Conservation (phyloP, 2,113 vertebrate genomes). For the Pelodiscus sinensis region DNA sequence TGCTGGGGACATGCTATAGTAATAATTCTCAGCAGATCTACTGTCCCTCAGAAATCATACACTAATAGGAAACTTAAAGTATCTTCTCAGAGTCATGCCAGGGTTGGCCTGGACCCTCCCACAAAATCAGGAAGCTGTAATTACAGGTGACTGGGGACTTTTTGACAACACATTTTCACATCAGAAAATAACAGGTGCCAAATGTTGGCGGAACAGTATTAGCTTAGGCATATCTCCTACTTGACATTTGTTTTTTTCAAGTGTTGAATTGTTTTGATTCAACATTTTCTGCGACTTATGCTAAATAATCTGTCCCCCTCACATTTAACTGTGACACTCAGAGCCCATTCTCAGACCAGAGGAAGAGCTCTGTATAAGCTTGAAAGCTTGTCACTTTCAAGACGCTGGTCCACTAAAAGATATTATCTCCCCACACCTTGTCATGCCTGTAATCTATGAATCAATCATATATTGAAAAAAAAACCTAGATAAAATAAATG, state of each 20-base stretch:
- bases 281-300: neutral
- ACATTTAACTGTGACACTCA: neutral
- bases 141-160: neutral
- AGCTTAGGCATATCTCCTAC: neutral
- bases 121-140: neutral
- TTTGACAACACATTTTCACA: neutral
- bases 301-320: neutral
- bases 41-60: neutral
- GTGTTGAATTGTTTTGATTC: neutral
- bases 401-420: neutral
- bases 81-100: neutral
- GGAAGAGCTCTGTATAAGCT: neutral
- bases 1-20: neutral
- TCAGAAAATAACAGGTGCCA: neutral
- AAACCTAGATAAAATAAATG: neutral
- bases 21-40: neutral
- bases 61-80: neutral
- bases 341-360: neutral
- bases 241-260: neutral
- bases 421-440: neutral
- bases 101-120: too few species aligned
- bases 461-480: neutral
- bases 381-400: neutral
- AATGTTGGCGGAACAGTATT: neutral
- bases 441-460: neutral